Evolutionary conservation across 2,113 vertebrate genomes (phyloP), one percentile per base, ranked within the genome.

Genomic region (Martes martes): DNA sequence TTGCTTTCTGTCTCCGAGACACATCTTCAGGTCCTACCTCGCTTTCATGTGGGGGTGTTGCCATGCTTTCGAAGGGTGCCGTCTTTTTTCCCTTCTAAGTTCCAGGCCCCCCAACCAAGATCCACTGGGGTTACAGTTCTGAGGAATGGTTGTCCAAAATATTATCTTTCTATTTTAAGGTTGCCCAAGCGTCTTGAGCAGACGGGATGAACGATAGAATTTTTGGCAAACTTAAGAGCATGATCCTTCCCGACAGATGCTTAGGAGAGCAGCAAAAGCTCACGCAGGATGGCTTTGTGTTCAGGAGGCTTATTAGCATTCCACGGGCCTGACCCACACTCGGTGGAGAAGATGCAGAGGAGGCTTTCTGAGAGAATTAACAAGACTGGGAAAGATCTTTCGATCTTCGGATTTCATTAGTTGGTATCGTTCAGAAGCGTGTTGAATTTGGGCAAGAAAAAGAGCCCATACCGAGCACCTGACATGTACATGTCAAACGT

Each of bases 191-290:
- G 16, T 23, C 78, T 47, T 4, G 47, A 94, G 59, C 26, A 87
- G 65, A 36, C 42, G 31, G 31, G 7, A 5, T 11, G 26, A 26
- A 50, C 0, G 2, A 36, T 33, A 3, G 0, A 7, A 65, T 36
- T 91, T 92, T 59, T 93, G 96, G 94, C 95, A 97, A 33, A 85
- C 19, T 5, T 13, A 2, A 21, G 47, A 83, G 55, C 15, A 7
- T 0, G n/a, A 13, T 59, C 57, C 19, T 50, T 47, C 83, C 45
- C 28, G 69, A 11, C 95, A 93, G 95, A 83, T 94, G 95, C 86
- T 11, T 11, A 0, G 21, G 73, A 79, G 93, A 61, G 52, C 4
- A 11, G 15, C 21, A 0, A 33, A 47, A 15, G 26, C 11, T 16
- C n/a, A 4, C 1, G 0, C 31, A 2, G 81, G 45, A 23, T 8